Percentiles rank a stretch among this genome's conserved stretches.
Evolutionary conservation across 2,113 vertebrate species (phyloP).

Genomic region (Tringa solitaria): DNA sequence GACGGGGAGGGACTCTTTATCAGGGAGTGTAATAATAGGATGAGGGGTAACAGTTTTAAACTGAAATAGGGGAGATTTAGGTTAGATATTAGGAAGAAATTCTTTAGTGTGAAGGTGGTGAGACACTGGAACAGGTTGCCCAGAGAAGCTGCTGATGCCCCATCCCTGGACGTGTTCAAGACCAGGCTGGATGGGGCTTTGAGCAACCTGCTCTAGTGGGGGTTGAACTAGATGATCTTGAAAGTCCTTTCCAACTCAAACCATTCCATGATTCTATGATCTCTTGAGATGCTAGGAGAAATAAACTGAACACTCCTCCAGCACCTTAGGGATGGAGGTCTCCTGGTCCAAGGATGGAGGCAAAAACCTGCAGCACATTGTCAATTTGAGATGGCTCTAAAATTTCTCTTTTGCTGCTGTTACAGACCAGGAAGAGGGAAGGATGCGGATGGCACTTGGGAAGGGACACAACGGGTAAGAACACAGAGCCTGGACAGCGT

Average conservation of each 20-base stretch:
- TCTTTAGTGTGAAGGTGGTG: not conserved
- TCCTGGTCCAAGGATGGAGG: not conserved
- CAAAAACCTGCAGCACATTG: not conserved
- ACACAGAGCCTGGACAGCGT: fast-evolving
- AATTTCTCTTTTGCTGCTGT: too few species aligned
- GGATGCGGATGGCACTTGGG: too few species aligned
- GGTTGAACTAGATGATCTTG: fast-evolving
- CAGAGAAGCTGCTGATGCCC: not conserved
- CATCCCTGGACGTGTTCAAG: not conserved
- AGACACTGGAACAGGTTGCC: not conserved
- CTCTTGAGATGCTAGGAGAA: not conserved
- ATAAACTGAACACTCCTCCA: not conserved
- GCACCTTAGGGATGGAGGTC: not conserved
- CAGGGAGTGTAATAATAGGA: not conserved
- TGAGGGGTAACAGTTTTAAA: not conserved
- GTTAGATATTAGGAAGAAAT: not conserved
- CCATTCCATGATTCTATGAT: not conserved
- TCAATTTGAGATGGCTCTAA: not conserved
- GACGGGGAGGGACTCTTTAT: not conserved
- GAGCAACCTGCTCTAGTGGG: not conserved
- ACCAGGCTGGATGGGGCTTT: not conserved
- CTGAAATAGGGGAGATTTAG: not conserved
- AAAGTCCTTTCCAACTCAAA: not conserved
- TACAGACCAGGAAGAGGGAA: not conserved
- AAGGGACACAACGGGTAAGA: not conserved